These are phyloP conservation scores for Rhopalosiphum nymphaeae DNA, from an alignment of 2,888 invertebrate species.

Conservation along the genomic window DNA sequence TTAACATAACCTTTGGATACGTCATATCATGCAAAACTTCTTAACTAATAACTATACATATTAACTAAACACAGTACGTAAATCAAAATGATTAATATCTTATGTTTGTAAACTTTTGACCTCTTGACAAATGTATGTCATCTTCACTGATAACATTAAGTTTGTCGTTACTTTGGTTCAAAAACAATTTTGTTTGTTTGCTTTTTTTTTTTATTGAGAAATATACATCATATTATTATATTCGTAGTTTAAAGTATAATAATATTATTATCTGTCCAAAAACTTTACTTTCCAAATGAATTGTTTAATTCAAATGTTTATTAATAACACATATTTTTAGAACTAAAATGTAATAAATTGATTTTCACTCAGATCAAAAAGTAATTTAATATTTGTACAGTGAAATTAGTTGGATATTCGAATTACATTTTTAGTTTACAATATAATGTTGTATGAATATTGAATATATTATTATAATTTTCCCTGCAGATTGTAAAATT, in stretches of 20 bases:
- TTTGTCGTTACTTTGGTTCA: conserved; percentile 22
- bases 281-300: neutral
- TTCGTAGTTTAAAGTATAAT: neutral
- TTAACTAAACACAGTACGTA: conserved; percentile 44
- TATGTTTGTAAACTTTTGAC: conserved; percentile 54
- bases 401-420: neutral
- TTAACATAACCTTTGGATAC: conserved; percentile 44
- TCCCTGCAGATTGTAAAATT: neutral
- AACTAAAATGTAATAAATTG: neutral
- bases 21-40: conserved; percentile 46
- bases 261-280: neutral
- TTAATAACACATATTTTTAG: neutral
- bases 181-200: conserved; percentile 20
- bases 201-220: neutral
- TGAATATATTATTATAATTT: neutral
- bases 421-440: neutral
- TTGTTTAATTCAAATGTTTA: neutral
- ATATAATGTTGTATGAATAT: neutral
- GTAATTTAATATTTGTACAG: neutral
- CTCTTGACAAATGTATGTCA: conserved; percentile 57
- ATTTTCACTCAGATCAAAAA: neutral
- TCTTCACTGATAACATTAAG: conserved; percentile 47
- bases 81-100: conserved; percentile 55
- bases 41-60: conserved; percentile 16
- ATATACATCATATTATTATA: neutral